Percentiles rank a stretch among this genome's conserved stretches.
phyloP scores from a whole-genome alignment of 2,113 vertebrate species.

The Columba livia region DNA sequence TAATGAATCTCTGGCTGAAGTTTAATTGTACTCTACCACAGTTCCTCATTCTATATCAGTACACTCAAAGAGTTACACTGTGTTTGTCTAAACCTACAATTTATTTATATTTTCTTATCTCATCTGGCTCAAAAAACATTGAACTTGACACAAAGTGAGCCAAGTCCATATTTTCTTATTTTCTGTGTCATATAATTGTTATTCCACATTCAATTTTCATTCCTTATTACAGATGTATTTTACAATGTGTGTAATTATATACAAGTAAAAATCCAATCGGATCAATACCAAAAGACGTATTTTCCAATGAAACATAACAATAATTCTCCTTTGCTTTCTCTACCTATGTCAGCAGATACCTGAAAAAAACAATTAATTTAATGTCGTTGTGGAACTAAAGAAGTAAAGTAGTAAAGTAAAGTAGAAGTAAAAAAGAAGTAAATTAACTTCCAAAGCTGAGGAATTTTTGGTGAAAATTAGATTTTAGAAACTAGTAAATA shows the following conservation, averaged over 20 bases:
- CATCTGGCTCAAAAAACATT: background rate
- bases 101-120: background rate
- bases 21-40: slow-evolving; percentile 32
- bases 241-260: background rate
- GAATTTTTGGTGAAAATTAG: background rate
- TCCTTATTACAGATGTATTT: background rate
- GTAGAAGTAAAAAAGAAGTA: background rate
- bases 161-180: background rate
- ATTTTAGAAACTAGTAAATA: background rate
- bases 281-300: background rate
- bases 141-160: background rate
- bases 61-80: background rate
- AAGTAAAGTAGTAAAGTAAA: background rate
- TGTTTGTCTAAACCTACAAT: background rate
- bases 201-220: background rate
- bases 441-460: background rate
- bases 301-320: background rate
- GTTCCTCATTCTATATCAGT: slow-evolving; percentile 29
- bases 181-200: background rate
- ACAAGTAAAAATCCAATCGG: background rate
- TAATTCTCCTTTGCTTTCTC: background rate
- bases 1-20: background rate
- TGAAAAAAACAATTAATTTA: background rate
- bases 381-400: background rate
- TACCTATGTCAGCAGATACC: background rate